Conservation (phyloP, 2,797 vertebrate species). For the Lutjanus argentimaculatus region DNA sequence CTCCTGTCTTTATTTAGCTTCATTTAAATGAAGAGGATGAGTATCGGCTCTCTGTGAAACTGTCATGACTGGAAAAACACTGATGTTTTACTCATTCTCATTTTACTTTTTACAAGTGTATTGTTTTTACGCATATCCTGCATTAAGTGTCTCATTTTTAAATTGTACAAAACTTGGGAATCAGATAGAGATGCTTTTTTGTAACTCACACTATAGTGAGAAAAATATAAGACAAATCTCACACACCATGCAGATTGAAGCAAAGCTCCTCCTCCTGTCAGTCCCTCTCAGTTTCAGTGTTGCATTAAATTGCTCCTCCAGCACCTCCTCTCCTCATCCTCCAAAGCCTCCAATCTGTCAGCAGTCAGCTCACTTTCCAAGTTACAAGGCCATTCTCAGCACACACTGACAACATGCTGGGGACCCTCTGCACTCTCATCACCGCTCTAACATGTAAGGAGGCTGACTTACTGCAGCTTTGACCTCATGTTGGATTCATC, state of each 20-base stretch:
- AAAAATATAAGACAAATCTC: not conserved
- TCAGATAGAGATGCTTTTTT: not conserved
- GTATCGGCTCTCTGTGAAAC: conserved; percentile 9
- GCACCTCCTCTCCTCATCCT: conserved; percentile 61
- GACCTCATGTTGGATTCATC: conserved; percentile 47
- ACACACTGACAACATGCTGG: conserved; percentile 71
- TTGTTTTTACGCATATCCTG: not conserved
- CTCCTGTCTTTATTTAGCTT: conserved; percentile 31
- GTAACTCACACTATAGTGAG: too few relatives aligned
- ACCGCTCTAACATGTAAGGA: conserved; percentile 62
- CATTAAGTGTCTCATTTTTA: not conserved
- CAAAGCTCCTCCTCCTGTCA: conserved; percentile 51
- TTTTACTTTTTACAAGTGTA: fast-evolving
- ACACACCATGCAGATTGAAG: not conserved
- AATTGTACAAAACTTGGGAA: not conserved
- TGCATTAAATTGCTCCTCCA: conserved; percentile 54
- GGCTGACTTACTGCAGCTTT: conserved; percentile 47
- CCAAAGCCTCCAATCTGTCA: conserved; percentile 58
- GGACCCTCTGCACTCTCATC: conserved; percentile 64
- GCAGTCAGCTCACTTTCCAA: conserved; percentile 49
- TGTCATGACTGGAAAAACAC: not conserved
- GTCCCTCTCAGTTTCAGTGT: conserved; percentile 20
- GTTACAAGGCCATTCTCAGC: conserved; percentile 34
- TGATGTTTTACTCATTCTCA: not conserved
- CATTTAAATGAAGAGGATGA: conserved; percentile 49